Conservation (phyloP, 2,797 vertebrate species). For the Galagoides demidoff region DNA sequence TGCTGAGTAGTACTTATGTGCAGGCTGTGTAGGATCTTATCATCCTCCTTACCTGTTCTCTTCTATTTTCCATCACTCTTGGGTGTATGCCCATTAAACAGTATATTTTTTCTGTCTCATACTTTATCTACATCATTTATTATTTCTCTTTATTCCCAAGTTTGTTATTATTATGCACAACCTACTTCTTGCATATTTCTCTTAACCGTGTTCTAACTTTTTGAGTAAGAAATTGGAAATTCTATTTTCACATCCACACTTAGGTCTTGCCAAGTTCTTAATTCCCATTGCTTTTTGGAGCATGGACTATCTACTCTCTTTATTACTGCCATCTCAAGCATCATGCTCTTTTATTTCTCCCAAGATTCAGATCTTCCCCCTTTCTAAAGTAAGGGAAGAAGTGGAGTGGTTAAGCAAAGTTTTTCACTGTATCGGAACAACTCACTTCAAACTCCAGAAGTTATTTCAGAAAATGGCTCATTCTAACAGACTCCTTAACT, state of each 20-base stretch:
- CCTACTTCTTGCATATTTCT: not conserved
- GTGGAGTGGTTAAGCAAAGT: not conserved
- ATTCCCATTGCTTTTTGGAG: not conserved
- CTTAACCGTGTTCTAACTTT: not conserved
- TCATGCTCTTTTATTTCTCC: not conserved
- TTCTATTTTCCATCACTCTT: not conserved
- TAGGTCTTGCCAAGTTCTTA: not conserved
- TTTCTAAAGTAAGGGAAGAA: not conserved
- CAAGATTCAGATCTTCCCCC: not conserved
- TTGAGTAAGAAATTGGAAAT: not conserved
- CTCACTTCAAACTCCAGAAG: not conserved
- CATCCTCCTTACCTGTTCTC: not conserved
- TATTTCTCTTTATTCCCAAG: not conserved
- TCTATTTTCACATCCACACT: not conserved
- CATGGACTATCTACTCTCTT: not conserved
- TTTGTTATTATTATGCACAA: not conserved
- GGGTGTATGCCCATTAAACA: not conserved
- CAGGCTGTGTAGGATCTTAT: not conserved
- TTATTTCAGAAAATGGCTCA: not conserved
- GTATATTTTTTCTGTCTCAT: not conserved
- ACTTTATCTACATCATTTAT: not conserved
- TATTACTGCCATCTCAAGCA: not conserved
- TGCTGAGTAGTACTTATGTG: not conserved
- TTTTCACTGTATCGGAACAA: not conserved
- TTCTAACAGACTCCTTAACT: not conserved